phyloP scores from a whole-genome alignment of 2,113 vertebrate species.

The Calyptommatus sinebrachiatus region DNA sequence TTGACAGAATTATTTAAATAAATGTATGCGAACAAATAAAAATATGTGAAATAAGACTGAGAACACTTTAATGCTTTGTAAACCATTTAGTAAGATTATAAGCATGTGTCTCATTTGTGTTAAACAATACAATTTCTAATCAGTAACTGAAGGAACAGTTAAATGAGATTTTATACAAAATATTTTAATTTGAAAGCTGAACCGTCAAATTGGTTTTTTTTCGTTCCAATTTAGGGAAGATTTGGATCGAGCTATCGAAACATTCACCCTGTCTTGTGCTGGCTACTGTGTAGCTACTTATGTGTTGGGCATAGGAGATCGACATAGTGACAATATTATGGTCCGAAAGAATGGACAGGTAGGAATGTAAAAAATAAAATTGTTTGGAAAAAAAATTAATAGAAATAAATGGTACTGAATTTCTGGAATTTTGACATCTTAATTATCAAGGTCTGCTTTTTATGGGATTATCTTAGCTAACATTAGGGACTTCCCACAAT shows the following conservation, averaged over 20 bases:
- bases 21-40: not conserved
- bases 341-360: constrained; percentile 98
- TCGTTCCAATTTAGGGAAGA: constrained; percentile 79
- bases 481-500: no score
- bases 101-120: not conserved
- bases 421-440: not conserved
- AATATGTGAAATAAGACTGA: not conserved
- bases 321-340: constrained; percentile 99
- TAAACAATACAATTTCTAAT: not conserved
- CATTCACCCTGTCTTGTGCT: constrained; percentile 96
- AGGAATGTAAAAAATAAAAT: constrained; percentile 16
- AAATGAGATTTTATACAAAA: not conserved
- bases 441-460: no score
- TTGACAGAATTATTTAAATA: not conserved
- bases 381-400: not conserved
- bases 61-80: not conserved
- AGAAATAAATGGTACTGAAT: not conserved
- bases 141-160: constrained; percentile 20
- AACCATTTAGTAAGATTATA: not conserved
- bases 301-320: constrained; percentile 94
- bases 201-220: not conserved
- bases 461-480: not conserved
- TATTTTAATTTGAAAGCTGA: not conserved
- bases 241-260: constrained; percentile 93
- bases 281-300: constrained; percentile 99